Evolutionary conservation across 1,140 invertebrate species (phyloP).

Genomic region (Cataglyphis hispanica): DNA sequence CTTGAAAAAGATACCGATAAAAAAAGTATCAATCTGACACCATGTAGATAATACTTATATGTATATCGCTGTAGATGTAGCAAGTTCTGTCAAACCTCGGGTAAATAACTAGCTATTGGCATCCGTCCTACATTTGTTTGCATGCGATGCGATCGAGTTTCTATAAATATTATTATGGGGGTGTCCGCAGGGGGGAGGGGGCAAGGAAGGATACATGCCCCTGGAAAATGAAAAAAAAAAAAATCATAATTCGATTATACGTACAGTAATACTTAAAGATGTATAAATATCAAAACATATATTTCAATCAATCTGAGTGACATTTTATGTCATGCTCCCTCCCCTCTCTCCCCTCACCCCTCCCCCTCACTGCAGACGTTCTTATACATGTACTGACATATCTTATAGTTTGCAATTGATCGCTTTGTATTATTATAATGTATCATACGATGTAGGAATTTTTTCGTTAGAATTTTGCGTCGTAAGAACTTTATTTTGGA

Average conservation of each 20-base stretch:
- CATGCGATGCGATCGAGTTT: constrained; percentile 18
- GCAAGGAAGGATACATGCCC: no score
- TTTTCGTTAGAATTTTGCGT: background rate
- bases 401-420: background rate
- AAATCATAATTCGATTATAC: no score
- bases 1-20: background rate
- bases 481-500: no score
- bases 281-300: no score
- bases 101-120: background rate
- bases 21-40: background rate
- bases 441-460: background rate
- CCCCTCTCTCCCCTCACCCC: no score
- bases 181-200: no score
- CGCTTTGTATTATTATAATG: background rate
- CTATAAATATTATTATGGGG: constrained; percentile 35
- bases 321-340: no score
- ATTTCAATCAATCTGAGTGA: no score
- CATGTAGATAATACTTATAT: background rate
- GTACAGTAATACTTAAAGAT: no score
- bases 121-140: constrained; percentile 36
- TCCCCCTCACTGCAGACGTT: no score
- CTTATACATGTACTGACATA: background rate
- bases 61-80: background rate
- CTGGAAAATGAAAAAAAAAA: no score
- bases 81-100: background rate